Evolutionary conservation across 2,797 vertebrate species (phyloP).

Genomic region (Chiloscyllium punctatum): DNA sequence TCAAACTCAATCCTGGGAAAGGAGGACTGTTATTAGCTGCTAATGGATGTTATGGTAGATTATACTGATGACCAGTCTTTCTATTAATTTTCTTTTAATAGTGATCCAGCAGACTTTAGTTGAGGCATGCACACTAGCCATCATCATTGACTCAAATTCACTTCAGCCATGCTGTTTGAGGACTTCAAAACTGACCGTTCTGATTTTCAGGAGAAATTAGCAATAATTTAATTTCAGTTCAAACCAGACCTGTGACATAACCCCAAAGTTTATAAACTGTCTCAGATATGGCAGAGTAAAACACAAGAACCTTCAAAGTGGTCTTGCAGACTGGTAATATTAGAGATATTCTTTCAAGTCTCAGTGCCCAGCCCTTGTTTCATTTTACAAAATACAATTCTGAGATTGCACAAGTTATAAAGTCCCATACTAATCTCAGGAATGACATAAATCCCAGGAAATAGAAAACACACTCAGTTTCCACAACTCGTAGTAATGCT

Average conservation of each 20-base stretch:
- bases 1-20: background rate
- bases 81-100: background rate
- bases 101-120: background rate
- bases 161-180: background rate
- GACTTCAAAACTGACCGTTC: background rate
- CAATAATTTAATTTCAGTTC: background rate
- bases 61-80: background rate
- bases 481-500: background rate
- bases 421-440: background rate
- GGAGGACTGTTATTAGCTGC: background rate
- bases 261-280: background rate
- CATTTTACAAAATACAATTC: background rate
- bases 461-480: background rate
- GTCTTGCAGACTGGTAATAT: background rate
- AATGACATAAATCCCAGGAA: background rate
- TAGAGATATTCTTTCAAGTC: conserved; percentile 6
- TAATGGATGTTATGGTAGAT: background rate
- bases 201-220: background rate
- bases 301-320: background rate
- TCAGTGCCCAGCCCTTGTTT: background rate
- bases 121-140: background rate
- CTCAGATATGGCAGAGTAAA: background rate
- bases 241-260: background rate
- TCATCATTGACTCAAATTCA: background rate
- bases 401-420: background rate